These are phyloP conservation scores for Hemiscyllium ocellatum DNA, from an alignment of 2,113 vertebrate species.

Conservation along the genomic window DNA sequence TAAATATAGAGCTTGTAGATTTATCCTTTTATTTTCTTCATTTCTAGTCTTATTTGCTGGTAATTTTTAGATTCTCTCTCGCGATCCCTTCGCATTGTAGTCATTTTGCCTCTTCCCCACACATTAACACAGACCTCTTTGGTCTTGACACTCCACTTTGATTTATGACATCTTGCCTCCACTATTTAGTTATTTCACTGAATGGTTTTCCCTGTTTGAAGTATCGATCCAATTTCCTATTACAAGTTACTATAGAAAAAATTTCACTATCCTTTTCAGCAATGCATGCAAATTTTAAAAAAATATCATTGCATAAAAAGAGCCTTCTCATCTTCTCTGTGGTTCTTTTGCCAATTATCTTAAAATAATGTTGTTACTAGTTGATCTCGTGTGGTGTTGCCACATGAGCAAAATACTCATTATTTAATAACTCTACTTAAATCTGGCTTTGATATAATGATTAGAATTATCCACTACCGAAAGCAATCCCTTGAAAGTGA, in stretches of 20 bases:
- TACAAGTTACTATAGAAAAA: background rate
- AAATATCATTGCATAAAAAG: background rate
- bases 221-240: background rate
- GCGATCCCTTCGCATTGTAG: no score
- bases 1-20: no score
- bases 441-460: background rate
- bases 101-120: no score
- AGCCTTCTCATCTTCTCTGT: background rate
- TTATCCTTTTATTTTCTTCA: no score
- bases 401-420: background rate
- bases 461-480: background rate
- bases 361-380: background rate
- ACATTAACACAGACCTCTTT: no score
- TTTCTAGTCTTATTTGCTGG: no score
- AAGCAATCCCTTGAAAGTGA: background rate
- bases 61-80: no score
- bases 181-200: background rate
- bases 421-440: constrained; percentile 9
- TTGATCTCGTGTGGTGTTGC: background rate
- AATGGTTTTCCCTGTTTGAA: background rate
- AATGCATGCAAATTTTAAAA: background rate
- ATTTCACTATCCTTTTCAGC: background rate
- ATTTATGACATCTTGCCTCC: no score
- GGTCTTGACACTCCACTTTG: no score
- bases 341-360: background rate